Evolutionary conservation across 2,888 invertebrate genomes (phyloP).

Genomic region (Hydroisotoma schaefferi): DNA sequence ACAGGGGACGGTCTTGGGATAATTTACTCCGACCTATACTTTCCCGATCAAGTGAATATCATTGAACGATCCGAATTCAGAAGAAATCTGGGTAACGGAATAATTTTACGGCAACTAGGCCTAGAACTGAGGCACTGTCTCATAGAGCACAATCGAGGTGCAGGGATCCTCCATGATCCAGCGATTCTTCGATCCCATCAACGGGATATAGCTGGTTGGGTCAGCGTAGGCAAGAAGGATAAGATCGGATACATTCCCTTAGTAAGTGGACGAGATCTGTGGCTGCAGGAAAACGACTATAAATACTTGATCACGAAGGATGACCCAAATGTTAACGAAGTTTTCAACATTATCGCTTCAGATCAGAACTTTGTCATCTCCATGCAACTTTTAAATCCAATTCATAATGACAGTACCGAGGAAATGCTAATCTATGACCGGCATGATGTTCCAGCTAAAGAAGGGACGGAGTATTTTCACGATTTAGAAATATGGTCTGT

Average conservation of each 20-base stretch:
- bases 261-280: slow-evolving; percentile 59
- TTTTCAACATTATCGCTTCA: slow-evolving; percentile 39
- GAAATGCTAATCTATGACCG: slow-evolving; percentile 74
- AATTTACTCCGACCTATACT: slow-evolving; percentile 89
- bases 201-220: slow-evolving; percentile 90
- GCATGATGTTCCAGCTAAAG: slow-evolving; percentile 57
- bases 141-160: slow-evolving; percentile 76
- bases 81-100: slow-evolving; percentile 80
- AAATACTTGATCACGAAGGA: slow-evolving; percentile 74
- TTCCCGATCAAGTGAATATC: slow-evolving; percentile 74
- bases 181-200: slow-evolving; percentile 77
- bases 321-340: slow-evolving; percentile 52
- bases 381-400: slow-evolving; percentile 84
- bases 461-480: slow-evolving; percentile 39
- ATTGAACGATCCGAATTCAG: slow-evolving; percentile 80
- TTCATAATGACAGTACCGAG: slow-evolving; percentile 83
- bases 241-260: slow-evolving; percentile 70
- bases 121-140: slow-evolving; percentile 71
- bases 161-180: slow-evolving; percentile 91
- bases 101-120: slow-evolving; percentile 84
- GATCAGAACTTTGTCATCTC: slow-evolving; percentile 80
- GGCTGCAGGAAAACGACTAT: slow-evolving; percentile 69
- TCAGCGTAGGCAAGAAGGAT: slow-evolving; percentile 68
- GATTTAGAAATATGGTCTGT: slow-evolving; percentile 67
- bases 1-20: slow-evolving; percentile 90